These are phyloP conservation scores for Enteromius thamalakanensis DNA, from an alignment of 2,797 vertebrate species.

Conservation along the genomic window DNA sequence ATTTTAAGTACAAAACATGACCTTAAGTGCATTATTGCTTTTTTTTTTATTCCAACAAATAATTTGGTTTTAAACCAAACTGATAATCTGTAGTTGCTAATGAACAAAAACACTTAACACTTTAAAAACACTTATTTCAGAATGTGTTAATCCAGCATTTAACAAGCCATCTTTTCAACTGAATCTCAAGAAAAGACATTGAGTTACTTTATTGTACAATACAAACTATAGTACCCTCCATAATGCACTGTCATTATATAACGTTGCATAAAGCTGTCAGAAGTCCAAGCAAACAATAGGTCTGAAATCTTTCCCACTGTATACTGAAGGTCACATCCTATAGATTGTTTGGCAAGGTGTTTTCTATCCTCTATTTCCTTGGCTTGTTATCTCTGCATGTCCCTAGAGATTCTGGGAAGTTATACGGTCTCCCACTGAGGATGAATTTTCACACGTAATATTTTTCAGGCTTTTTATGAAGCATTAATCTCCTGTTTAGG, in stretches of 20 bases:
- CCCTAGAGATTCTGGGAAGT: slow-evolving; percentile 50
- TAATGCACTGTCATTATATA: slow-evolving; percentile 19
- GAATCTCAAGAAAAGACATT: neutral
- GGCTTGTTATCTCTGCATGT: slow-evolving; percentile 38
- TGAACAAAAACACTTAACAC: neutral
- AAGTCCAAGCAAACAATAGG: slow-evolving; percentile 19
- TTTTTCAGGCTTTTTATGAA: slow-evolving; percentile 27
- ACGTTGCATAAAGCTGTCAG: neutral
- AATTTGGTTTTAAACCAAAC: neutral
- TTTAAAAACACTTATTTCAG: neutral
- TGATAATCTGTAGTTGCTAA: neutral
- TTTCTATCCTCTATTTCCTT: slow-evolving; percentile 37
- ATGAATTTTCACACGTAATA: slow-evolving; percentile 45
- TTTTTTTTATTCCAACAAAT: neutral
- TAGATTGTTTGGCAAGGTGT: slow-evolving; percentile 29
- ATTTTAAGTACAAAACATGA: neutral
- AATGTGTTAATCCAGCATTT: neutral
- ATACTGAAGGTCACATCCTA: slow-evolving; percentile 32
- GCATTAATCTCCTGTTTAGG: slow-evolving; percentile 45
- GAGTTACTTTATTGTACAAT: neutral
- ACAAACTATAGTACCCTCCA: neutral
- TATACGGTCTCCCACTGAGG: slow-evolving; percentile 48
- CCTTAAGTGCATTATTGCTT: neutral
- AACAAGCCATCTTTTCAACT: neutral
- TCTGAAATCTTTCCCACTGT: slow-evolving; percentile 24